These are phyloP conservation scores for Microcebus murinus DNA, from an alignment of 2,113 vertebrate genomes.

Conservation along the genomic window DNA sequence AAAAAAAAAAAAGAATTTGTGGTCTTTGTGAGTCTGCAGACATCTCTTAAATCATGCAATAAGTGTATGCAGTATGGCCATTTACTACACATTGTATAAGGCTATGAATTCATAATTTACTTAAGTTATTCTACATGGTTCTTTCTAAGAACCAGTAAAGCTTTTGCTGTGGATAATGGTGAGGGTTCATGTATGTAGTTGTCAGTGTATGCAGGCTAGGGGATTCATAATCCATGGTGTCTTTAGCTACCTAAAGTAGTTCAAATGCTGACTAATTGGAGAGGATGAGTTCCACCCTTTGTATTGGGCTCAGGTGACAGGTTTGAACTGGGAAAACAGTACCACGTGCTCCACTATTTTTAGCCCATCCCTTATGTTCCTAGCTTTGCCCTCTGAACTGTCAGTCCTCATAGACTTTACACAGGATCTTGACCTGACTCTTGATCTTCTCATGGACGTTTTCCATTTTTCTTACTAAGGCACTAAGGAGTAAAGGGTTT, in stretches of 20 bases:
- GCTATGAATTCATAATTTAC: background rate
- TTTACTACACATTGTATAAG: background rate
- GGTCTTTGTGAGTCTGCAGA: background rate
- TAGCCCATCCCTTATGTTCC: background rate
- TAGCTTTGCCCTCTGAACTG: background rate
- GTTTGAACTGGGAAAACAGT: background rate
- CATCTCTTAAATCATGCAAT: background rate
- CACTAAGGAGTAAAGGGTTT: constrained; percentile 8
- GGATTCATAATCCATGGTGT: background rate
- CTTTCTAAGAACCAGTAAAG: background rate
- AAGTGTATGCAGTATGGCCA: background rate
- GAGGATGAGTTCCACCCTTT: background rate
- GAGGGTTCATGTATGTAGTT: background rate
- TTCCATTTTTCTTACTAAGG: background rate
- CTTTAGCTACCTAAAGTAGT: background rate
- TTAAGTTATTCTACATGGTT: background rate
- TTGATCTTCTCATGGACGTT: background rate
- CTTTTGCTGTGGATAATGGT: background rate
- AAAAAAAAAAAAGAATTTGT: background rate
- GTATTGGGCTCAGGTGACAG: background rate
- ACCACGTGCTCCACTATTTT: background rate
- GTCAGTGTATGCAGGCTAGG: background rate
- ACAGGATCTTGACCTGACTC: background rate
- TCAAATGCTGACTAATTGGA: background rate
- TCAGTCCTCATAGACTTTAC: background rate